Conservation (phyloP, 2,797 vertebrate species). For the Sebastes oblongus region DNA sequence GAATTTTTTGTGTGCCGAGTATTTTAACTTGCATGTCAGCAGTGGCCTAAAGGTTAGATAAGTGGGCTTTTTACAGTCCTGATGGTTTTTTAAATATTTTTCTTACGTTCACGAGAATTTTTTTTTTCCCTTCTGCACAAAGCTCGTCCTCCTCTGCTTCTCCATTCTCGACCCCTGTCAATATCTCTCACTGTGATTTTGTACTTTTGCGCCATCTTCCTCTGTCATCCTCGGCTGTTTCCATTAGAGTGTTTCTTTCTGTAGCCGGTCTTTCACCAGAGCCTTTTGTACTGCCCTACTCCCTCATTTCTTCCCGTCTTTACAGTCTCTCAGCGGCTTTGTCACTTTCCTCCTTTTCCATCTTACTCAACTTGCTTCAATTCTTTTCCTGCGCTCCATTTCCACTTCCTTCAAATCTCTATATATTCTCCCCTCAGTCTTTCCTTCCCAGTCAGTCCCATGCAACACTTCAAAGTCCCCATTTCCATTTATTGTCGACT, state of each 20-base stretch:
- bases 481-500: conserved; percentile 3
- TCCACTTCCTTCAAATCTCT: conserved; percentile 14
- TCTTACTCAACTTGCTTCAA: conserved; percentile 13
- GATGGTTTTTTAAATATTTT: background rate
- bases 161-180: background rate
- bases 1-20: background rate
- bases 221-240: background rate
- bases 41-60: background rate
- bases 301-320: background rate
- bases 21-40: background rate
- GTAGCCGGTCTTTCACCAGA: background rate
- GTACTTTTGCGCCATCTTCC: background rate
- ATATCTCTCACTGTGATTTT: background rate
- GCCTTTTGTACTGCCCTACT: conserved; percentile 7
- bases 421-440: conserved; percentile 1
- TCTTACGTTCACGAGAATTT: background rate
- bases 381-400: conserved; percentile 4
- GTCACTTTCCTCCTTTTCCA: conserved; percentile 3
- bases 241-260: conserved; percentile 1
- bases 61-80: background rate
- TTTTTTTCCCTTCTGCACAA: background rate
- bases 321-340: conserved; percentile 1
- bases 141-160: background rate
- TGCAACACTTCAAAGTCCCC: conserved; percentile 9
- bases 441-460: background rate